These are phyloP conservation scores for Chamaetylas fuelleborni DNA, from an alignment of 2,113 vertebrate species.

Conservation along the genomic window DNA sequence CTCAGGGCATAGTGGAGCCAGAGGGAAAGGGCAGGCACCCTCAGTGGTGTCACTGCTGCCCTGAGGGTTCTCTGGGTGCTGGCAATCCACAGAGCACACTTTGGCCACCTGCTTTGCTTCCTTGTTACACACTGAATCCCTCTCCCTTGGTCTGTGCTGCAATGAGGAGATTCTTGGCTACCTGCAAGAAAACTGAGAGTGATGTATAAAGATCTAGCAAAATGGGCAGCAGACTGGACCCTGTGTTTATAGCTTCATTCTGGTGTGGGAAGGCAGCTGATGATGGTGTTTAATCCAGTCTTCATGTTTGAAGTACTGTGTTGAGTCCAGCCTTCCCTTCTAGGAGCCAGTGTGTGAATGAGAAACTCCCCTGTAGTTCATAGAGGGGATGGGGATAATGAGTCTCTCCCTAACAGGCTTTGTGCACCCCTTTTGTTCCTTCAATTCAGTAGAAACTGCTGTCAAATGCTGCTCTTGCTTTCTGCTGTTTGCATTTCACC, in stretches of 20 bases:
- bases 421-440: slow-evolving; percentile 32
- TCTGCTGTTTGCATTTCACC: slow-evolving; percentile 10
- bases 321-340: background rate
- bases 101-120: background rate
- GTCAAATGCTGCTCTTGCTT: background rate
- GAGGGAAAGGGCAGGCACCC: background rate
- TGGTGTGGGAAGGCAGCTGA: background rate
- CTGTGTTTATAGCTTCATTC: background rate
- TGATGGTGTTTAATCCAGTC: background rate
- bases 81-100: background rate
- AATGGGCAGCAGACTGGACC: background rate
- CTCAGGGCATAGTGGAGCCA: background rate
- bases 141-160: background rate
- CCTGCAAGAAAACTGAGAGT: background rate
- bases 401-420: background rate
- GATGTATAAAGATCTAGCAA: background rate
- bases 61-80: background rate
- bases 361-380: background rate
- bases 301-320: background rate
- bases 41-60: background rate
- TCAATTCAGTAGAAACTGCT: background rate
- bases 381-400: background rate
- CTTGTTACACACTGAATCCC: background rate
- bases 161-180: background rate
- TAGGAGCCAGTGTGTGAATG: background rate